Percentiles rank a stretch among this genome's conserved stretches.
Conservation (phyloP, 2,113 vertebrate species). For the Zosterops japonicus region DNA sequence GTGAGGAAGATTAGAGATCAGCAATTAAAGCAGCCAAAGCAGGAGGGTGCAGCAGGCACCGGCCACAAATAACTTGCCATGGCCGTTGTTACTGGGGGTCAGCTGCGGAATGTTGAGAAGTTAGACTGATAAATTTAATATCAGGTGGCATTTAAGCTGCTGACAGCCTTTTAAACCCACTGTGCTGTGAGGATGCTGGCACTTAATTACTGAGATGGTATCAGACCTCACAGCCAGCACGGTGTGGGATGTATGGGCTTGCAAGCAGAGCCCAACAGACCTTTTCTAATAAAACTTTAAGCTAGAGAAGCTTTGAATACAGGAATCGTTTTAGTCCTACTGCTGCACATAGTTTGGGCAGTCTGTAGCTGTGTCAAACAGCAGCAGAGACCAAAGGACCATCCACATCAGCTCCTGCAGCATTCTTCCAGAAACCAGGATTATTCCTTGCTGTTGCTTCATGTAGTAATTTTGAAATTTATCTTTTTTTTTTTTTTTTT, state of each 20-base stretch:
- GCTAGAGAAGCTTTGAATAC: neutral
- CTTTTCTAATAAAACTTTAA: neutral
- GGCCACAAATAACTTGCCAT: neutral
- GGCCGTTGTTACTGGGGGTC: neutral
- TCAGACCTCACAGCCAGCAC: neutral
- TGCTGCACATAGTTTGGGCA: neutral
- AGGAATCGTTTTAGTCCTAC: neutral
- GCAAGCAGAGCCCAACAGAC: neutral
- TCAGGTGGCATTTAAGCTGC: slow-evolving; percentile 30
- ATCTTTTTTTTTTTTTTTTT: neutral
- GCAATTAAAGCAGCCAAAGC: slow-evolving; percentile 22
- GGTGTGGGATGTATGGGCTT: neutral
- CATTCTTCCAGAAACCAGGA: neutral
- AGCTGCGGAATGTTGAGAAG: neutral
- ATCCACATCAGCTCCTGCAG: neutral
- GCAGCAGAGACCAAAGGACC: neutral
- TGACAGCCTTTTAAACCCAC: slow-evolving; percentile 34
- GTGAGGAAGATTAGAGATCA: slow-evolving; percentile 18
- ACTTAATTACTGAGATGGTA: slow-evolving; percentile 51
- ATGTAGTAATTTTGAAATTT: neutral
- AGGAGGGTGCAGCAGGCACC: neutral
- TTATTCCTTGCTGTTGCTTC: neutral
- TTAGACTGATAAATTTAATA: slow-evolving; percentile 18
- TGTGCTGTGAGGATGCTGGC: neutral
- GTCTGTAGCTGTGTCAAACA: neutral